phyloP scores from a whole-genome alignment of 2,888 invertebrate genomes.

The Drosophila macrospina region DNA sequence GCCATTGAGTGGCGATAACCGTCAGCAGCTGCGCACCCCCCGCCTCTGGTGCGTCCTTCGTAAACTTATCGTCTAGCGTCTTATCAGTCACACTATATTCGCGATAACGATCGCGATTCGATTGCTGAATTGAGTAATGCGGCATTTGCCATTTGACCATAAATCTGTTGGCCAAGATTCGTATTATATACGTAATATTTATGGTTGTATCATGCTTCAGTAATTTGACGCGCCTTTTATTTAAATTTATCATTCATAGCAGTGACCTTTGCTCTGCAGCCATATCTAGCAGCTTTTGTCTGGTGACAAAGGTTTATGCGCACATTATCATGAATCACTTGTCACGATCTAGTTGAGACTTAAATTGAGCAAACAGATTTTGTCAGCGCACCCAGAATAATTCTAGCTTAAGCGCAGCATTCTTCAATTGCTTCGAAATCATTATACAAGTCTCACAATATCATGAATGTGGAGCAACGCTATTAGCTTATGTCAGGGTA shows the following conservation, averaged over 20 bases:
- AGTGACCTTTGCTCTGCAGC: neutral
- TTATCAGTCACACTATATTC: too few species aligned
- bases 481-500: neutral
- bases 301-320: neutral
- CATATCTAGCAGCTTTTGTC: neutral
- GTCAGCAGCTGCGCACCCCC: too few species aligned
- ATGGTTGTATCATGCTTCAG: neutral
- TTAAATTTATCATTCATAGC: neutral
- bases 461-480: neutral
- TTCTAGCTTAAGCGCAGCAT: neutral
- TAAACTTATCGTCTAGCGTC: neutral
- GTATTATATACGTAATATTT: conserved; percentile 7
- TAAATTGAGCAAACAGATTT: neutral
- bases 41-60: too few species aligned
- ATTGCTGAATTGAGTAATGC: conserved; percentile 30
- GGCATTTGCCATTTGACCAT: conserved; percentile 25
- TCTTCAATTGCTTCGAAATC: neutral
- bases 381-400: neutral
- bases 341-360: neutral
- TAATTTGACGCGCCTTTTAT: neutral
- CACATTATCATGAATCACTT: neutral
- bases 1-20: conserved; percentile 26
- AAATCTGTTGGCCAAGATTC: conserved; percentile 38
- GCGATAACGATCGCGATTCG: conserved; percentile 6
- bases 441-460: neutral